phyloP scores from a whole-genome alignment of 2,113 vertebrate species.

The Morone saxatilis region DNA sequence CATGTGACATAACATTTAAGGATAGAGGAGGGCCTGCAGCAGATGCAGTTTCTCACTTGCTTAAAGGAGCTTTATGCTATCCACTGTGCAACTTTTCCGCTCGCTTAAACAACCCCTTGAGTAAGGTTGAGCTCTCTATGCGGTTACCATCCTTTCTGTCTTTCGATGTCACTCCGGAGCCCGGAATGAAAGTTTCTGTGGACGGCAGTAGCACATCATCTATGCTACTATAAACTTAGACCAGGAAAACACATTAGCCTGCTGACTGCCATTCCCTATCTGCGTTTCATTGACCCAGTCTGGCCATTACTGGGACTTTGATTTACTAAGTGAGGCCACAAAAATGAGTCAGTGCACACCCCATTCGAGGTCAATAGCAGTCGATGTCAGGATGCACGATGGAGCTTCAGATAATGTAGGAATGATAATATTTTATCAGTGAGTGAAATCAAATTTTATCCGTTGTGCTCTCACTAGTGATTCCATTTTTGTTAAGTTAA shows the following conservation, averaged over 20 bases:
- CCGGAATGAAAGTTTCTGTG: slow-evolving; percentile 29
- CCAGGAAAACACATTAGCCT: slow-evolving; percentile 50
- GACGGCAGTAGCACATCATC: slow-evolving; percentile 21
- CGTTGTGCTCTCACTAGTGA: neutral
- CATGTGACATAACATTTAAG: slow-evolving; percentile 52
- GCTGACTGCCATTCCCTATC: slow-evolving; percentile 7
- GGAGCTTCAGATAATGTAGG: slow-evolving; percentile 19
- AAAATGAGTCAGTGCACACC: slow-evolving; percentile 31
- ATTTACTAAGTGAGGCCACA: slow-evolving; percentile 57
- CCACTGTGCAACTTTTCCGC: slow-evolving; percentile 10
- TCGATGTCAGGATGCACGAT: slow-evolving; percentile 4
- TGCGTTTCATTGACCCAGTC: slow-evolving; percentile 63
- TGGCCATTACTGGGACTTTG: slow-evolving; percentile 65
- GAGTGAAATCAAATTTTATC: slow-evolving; percentile 1
- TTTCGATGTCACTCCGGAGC: slow-evolving; percentile 21
- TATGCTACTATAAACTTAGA: slow-evolving; percentile 12
- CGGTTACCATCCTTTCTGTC: slow-evolving; percentile 4
- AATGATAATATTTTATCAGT: slow-evolving; percentile 24
- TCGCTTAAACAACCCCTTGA: slow-evolving; percentile 7
- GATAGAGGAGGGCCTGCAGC: slow-evolving; percentile 2
- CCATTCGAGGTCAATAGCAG: slow-evolving; percentile 39
- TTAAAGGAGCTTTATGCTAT: slow-evolving; percentile 49
- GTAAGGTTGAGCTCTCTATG: neutral
- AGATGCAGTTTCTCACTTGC: slow-evolving; percentile 7
- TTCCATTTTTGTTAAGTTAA: slow-evolving; percentile 1